A percentile compares a stretch with the other conserved stretches of the same genome.
phyloP scores from a whole-genome alignment of 1,140 invertebrate genomes.

The Lordiphosa collinella region DNA sequence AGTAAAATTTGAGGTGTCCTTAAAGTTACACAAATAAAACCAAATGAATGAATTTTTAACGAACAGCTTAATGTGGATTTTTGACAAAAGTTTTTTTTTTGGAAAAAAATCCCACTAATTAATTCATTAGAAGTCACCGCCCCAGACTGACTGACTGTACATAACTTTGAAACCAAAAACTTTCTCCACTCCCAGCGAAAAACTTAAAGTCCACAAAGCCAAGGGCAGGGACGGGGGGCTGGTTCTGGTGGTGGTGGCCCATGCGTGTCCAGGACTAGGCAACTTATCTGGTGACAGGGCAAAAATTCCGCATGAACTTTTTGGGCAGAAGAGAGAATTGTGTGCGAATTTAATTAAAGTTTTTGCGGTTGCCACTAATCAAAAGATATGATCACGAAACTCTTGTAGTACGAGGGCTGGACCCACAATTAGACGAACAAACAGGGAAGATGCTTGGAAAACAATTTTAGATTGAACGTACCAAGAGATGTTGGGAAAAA shows the following conservation, averaged over 20 bases:
- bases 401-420: conserved; percentile 23
- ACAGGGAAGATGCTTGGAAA: no score
- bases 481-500: no score
- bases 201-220: conserved; percentile 13
- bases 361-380: conserved; percentile 75
- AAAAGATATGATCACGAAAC: conserved; percentile 70
- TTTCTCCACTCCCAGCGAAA: conserved; percentile 31
- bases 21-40: conserved; percentile 29
- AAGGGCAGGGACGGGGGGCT: no score
- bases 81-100: conserved; percentile 22
- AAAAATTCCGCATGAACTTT: conserved; percentile 70
- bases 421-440: neutral
- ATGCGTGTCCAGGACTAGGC: conserved; percentile 2
- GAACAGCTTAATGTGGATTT: conserved; percentile 38
- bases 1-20: conserved; percentile 27
- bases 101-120: conserved; percentile 63
- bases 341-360: conserved; percentile 75
- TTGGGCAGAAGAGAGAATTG: conserved; percentile 31
- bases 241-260: no score
- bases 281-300: conserved; percentile 72
- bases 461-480: no score
- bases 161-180: conserved; percentile 44
- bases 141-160: conserved; percentile 26
- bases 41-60: conserved; percentile 33
- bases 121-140: conserved; percentile 54